Percentiles rank a stretch among this genome's conserved stretches.
Evolutionary conservation across 1,140 invertebrate species (phyloP).

Genomic region (Bathynomus jamesi): DNA sequence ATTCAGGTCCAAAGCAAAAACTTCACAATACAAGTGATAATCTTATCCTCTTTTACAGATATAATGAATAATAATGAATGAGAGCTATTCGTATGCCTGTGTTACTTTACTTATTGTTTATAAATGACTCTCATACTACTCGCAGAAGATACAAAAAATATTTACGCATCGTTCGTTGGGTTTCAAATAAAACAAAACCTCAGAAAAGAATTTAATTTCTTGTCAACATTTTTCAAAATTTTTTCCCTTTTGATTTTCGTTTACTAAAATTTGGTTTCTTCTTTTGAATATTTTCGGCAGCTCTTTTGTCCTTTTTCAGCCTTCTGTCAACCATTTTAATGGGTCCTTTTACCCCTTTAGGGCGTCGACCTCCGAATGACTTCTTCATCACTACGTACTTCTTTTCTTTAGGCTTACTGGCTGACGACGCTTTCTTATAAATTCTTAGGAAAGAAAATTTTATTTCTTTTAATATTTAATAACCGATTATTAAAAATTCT

Average conservation of each 20-base stretch:
- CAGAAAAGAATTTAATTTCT: neutral
- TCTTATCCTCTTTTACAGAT: too few relatives aligned
- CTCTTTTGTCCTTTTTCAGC: conserved; percentile 79
- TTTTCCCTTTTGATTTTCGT: too few relatives aligned
- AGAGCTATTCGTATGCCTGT: too few relatives aligned
- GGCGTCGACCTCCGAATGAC: conserved; percentile 64
- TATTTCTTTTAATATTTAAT: conserved; percentile 12
- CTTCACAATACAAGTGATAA: too few relatives aligned
- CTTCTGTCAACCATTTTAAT: conserved; percentile 91
- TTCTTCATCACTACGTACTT: conserved; percentile 94
- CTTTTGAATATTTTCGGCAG: neutral
- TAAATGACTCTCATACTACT: too few relatives aligned
- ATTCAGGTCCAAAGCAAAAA: too few relatives aligned
- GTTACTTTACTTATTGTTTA: too few relatives aligned
- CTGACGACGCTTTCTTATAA: conserved; percentile 56
- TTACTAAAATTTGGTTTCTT: neutral
- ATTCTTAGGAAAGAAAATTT: conserved; percentile 52
- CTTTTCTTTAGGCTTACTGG: conserved; percentile 74
- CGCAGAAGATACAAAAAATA: too few relatives aligned
- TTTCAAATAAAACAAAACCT: too few relatives aligned
- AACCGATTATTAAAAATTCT: neutral
- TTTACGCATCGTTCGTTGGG: too few relatives aligned
- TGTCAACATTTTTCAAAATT: neutral
- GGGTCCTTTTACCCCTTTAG: conserved; percentile 78
- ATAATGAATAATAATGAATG: too few relatives aligned